phyloP scores from a whole-genome alignment of 2,797 vertebrate species.

The Lycodopsis pacificus region DNA sequence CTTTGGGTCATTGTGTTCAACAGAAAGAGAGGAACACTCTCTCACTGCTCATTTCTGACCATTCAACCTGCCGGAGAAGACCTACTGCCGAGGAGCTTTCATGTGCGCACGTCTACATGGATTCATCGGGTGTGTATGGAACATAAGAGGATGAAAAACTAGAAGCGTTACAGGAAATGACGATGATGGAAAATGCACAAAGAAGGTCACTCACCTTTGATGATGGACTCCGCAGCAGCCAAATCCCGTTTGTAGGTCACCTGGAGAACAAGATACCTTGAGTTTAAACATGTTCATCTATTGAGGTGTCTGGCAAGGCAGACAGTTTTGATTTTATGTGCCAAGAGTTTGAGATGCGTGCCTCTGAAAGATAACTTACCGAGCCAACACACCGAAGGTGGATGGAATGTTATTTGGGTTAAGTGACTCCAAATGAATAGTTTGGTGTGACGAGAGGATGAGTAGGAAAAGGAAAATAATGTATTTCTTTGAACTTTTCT shows the following conservation, averaged over 20 bases:
- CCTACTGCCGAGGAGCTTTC: conserved; percentile 14
- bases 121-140: neutral
- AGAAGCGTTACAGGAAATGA: neutral
- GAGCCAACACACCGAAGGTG: neutral
- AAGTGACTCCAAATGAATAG: neutral
- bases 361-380: neutral
- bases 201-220: conserved; percentile 90
- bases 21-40: conserved; percentile 42
- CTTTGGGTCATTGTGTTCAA: conserved; percentile 41
- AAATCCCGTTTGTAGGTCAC: conserved; percentile 96
- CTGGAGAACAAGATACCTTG: conserved; percentile 81
- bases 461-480: neutral
- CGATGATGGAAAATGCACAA: neutral
- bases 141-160: conserved; percentile 4
- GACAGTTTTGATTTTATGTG: neutral
- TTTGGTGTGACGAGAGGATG: neutral
- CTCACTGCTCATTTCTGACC: conserved; percentile 15
- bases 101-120: conserved; percentile 12
- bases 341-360: neutral
- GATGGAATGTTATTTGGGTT: neutral
- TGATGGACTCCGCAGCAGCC: conserved; percentile 93
- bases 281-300: neutral
- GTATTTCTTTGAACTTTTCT: neutral
- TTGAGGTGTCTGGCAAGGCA: neutral
- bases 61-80: conserved; percentile 30